Evolutionary conservation across 2,888 invertebrate species (phyloP).

Genomic region (Idaea biselata): DNA sequence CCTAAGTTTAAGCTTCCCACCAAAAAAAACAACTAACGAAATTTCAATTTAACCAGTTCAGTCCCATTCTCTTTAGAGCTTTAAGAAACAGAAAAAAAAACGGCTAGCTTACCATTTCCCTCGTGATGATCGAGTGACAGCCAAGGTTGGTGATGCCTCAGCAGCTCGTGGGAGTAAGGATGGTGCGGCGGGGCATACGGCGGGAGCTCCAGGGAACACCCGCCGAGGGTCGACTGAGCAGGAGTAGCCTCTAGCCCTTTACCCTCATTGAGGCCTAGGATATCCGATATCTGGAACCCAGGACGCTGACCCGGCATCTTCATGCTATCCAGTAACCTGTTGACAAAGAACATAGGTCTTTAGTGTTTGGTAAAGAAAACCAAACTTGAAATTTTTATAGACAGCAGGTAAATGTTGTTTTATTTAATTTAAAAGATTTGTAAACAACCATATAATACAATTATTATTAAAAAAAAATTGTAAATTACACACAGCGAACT

Average conservation of each 20-base stretch:
- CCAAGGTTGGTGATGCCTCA: constrained; percentile 74
- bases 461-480: too few species aligned
- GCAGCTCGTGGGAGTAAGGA: constrained; percentile 64
- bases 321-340: constrained; percentile 90
- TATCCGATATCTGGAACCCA: constrained; percentile 96
- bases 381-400: background rate
- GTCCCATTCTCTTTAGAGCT: too few species aligned
- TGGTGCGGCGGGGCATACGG: constrained; percentile 66
- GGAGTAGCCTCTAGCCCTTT: constrained; percentile 65
- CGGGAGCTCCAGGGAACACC: constrained; percentile 60
- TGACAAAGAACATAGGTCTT: constrained; percentile 23
- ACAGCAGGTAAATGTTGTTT: too few species aligned
- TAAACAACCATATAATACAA: too few species aligned
- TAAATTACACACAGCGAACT: too few species aligned
- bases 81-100: constrained; percentile 8
- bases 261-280: constrained; percentile 91
- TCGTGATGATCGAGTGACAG: constrained; percentile 70
- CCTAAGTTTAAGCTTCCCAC: too few species aligned
- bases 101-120: constrained; percentile 48
- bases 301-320: constrained; percentile 89
- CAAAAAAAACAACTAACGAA: too few species aligned
- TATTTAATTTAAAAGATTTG: too few species aligned
- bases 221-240: constrained; percentile 48
- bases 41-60: too few species aligned
- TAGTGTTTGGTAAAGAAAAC: background rate